Evolutionary conservation across 2,797 vertebrate genomes (phyloP).

Genomic region (Myotis pilosus): DNA sequence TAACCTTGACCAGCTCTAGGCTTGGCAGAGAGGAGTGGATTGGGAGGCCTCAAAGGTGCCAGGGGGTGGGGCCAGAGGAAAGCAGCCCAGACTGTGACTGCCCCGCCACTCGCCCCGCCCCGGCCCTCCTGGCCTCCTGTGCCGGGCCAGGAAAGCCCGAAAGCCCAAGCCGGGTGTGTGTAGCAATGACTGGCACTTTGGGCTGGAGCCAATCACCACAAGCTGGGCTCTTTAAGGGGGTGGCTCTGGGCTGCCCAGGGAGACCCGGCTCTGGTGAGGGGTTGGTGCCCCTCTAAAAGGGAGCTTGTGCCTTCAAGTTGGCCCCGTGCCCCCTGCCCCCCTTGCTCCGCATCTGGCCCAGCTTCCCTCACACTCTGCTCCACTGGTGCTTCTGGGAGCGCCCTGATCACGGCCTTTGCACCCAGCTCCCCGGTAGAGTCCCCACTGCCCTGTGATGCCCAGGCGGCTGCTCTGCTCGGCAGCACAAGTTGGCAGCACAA

Average conservation of each 20-base stretch:
- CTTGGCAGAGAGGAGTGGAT: constrained; percentile 14
- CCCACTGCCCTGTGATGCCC: neutral
- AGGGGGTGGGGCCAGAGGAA: neutral
- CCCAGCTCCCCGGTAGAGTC: neutral
- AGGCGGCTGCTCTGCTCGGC: neutral
- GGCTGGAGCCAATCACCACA: neutral
- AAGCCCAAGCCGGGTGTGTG: neutral
- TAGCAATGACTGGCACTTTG: neutral
- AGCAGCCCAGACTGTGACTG: neutral
- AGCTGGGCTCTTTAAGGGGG: neutral
- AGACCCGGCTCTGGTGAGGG: neutral
- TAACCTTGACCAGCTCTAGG: constrained; percentile 61
- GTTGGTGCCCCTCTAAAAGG: neutral
- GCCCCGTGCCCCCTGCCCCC: neutral
- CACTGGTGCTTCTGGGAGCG: neutral
- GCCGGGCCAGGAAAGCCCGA: neutral
- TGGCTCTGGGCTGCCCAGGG: neutral
- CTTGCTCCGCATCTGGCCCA: neutral
- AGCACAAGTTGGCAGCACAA: neutral
- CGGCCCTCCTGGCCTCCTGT: neutral
- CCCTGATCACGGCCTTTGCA: neutral
- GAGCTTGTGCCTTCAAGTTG: neutral
- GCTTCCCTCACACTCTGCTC: neutral
- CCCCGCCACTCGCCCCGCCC: fast-evolving
- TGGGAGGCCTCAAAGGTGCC: neutral